Conservation (phyloP, 2,113 vertebrate genomes). For the Macrotus californicus region DNA sequence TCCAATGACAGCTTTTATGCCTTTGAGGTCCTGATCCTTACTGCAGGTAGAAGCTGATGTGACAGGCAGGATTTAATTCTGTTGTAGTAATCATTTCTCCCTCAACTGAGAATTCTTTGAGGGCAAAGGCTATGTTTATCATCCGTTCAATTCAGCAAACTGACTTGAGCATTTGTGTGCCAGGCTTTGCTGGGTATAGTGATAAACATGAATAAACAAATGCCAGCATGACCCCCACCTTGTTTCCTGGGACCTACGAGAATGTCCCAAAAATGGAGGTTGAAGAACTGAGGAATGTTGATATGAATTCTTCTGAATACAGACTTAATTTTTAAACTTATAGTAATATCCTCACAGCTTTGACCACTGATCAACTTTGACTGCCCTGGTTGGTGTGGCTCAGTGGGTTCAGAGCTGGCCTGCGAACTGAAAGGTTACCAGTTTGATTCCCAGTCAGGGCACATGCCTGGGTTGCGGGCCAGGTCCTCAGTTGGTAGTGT, state of each 20-base stretch:
- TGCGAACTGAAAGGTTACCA: too few relatives aligned
- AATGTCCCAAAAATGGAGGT: background rate
- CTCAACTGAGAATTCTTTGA: background rate
- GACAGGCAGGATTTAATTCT: background rate
- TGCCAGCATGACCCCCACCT: too few relatives aligned
- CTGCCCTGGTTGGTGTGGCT: too few relatives aligned
- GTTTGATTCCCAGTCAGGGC: too few relatives aligned
- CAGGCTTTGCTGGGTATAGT: background rate
- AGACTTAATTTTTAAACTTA: background rate
- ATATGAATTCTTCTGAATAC: background rate
- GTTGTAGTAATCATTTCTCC: background rate
- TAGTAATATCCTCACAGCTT: background rate
- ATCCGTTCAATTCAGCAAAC: background rate
- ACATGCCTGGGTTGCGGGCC: too few relatives aligned
- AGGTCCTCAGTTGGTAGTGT: too few relatives aligned
- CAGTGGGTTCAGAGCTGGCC: too few relatives aligned
- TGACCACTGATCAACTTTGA: conserved; percentile 1
- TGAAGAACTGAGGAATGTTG: background rate
- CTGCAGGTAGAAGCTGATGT: background rate
- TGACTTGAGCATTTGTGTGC: background rate
- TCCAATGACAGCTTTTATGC: background rate
- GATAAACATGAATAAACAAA: background rate
- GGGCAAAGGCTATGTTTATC: background rate
- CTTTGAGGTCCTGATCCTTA: background rate
- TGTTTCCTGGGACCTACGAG: too few relatives aligned